Evolutionary conservation across 2,888 invertebrate genomes (phyloP), one percentile per base, ranked within the genome.

Genomic region (Nemurella pictetii): DNA sequence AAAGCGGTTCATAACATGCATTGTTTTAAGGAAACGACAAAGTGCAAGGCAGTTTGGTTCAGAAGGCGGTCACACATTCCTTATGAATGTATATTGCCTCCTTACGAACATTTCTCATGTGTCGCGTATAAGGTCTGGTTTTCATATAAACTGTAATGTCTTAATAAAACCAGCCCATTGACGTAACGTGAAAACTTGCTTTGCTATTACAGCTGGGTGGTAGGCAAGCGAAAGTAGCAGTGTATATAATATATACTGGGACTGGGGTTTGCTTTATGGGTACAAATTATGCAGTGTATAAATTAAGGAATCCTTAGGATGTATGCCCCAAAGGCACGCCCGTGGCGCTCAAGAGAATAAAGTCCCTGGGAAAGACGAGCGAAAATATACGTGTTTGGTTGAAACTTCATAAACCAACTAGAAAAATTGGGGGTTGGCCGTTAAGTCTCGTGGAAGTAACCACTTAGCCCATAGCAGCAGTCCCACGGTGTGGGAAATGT

Each of bases 201-300:
- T 82, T 82, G 82, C 82, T 82, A 82, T 82, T 82, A 27, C 82
- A 82, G 82, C 82, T 82, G 82, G 55, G 75, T 3, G 15, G 73
- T 27, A 82, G n/a, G 72, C 72, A 82, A 25, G 82, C 72, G 27
- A 82, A 72, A 82, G 82, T 82, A 72, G 29, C 78, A 29, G 78
- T n/a, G 30, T n/a, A 30, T 78, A 30, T 29, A 78, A 29, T 15
- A 55, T 78, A 30, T 29, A 29, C 78, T 78, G 55, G 30, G 30
- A 25, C n/a, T n/a, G 30, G 78, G 78, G 78, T 28, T 55, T 74
- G 82, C 32, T 85, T 82, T 85, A 82, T 85, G 82, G 36, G 30
- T 78, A 77, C 74, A 83, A 85, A 85, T 85, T 85, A 83, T 85
- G 85, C 83, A 83, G 77, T 83, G 85, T 77, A 36, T 85, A 85